Percentiles rank a stretch among this genome's conserved stretches.
These are phyloP conservation scores for Megaceryle maxima DNA, from an alignment of 2,113 vertebrate species.

Conservation along the genomic window DNA sequence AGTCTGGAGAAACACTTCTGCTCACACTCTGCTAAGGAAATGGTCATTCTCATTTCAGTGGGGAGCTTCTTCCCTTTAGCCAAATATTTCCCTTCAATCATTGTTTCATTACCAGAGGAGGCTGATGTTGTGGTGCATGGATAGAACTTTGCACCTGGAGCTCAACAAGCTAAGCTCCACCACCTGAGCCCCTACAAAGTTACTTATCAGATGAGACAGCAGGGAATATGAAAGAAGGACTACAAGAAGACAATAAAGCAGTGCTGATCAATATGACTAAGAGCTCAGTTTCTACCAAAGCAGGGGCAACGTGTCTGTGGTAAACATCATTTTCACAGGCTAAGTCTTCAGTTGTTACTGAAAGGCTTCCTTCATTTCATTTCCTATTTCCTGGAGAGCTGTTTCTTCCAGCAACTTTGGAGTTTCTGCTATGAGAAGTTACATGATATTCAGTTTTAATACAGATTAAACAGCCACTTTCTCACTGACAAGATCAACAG, in stretches of 20 bases:
- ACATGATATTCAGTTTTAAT: background rate
- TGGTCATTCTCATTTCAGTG: background rate
- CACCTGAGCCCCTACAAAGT: background rate
- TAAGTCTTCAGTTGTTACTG: background rate
- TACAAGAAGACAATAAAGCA: too few relatives aligned
- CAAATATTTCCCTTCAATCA: background rate
- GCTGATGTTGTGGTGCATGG: fast-evolving
- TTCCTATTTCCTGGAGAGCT: background rate
- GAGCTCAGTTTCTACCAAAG: background rate
- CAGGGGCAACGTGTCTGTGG: background rate
- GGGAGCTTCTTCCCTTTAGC: background rate
- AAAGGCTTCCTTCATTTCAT: background rate
- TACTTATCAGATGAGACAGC: background rate
- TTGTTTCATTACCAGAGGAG: background rate
- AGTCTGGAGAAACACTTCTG: background rate
- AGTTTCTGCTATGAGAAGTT: background rate
- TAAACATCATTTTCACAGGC: background rate
- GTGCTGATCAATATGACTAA: background rate
- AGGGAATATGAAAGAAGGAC: background rate
- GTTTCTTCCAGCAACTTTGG: background rate
- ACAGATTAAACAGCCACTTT: background rate
- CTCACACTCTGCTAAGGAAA: background rate
- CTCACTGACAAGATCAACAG: background rate
- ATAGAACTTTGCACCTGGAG: background rate
- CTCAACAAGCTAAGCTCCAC: background rate